Base-by-base conservation (phyloP, 2,888 invertebrate species). In the Latrodectus elegans region DNA sequence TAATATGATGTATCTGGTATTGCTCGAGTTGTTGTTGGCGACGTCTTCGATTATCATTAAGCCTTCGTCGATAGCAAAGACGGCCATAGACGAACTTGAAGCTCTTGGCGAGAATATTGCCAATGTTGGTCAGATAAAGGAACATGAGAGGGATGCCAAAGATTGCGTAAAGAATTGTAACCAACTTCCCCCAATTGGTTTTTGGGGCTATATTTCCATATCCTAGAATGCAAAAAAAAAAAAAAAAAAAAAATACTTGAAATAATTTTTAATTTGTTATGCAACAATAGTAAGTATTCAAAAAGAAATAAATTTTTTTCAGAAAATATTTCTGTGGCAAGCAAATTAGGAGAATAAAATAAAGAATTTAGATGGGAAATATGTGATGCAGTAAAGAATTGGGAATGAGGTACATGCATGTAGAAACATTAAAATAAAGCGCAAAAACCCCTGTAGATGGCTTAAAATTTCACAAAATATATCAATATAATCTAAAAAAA, bases 131-230 rank as follows among this genome's bases (percentile, higher is more conserved):
- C 89, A 97, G 94, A 92, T 97, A 97, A 87, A 97, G 95, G 86
- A 97, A 94, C 76, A 97, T 97, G 72, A 97, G 93, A 2, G 97
- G 97, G 91, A 97, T 97, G 65, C 97, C 97, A 64, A 97, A 93
- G 90, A 96, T 94, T 60, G 97, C 97, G 92, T 97, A 97, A 15
- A 95, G 94, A 22, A 90, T 90, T 6, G 90, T 90, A 76, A 89
- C 89, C 74, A 90, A 38, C 76, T 89, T 90, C 11, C 90, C 90
- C 87, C 89, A 89, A 49, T 84, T 76, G 14, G 90, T 90, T n/a
- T 83, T 87, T 11, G 90, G 90, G 9, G 90, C 89, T 38, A 89
- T 89, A 55, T 90, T 89, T 11, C 90, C 90, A 67, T 90, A 90
- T n/a, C 90, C 90, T 90, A 38, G 71, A 14, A 84, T 71, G 38